phyloP scores from a whole-genome alignment of 2,797 vertebrate species.

The Mormyrops boulengeri region DNA sequence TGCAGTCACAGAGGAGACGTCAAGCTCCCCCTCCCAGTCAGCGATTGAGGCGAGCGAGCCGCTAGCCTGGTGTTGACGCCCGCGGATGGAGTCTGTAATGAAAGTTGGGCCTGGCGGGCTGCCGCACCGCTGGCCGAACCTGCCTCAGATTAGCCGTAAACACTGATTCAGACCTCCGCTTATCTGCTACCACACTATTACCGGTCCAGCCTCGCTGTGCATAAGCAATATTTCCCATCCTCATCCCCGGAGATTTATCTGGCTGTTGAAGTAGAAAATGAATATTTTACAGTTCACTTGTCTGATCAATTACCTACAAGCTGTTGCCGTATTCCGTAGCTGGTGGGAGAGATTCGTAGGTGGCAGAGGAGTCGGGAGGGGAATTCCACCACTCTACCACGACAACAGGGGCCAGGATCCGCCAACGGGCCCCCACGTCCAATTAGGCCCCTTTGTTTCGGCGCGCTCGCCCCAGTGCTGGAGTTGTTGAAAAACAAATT shows the following conservation, averaged over 20 bases:
- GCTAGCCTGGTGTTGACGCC: constrained; percentile 1
- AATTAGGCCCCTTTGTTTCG: constrained; percentile 47
- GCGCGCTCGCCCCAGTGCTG: constrained; percentile 50
- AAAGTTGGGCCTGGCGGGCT: constrained; percentile 61
- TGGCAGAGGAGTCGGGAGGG: constrained; percentile 73
- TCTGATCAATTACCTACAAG: constrained; percentile 99
- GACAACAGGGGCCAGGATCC: constrained; percentile 43
- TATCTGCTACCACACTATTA: constrained; percentile 74
- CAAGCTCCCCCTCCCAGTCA: background rate
- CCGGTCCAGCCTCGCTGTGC: constrained; percentile 77
- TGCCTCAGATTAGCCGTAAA: constrained; percentile 59
- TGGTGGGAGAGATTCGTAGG: constrained; percentile 76
- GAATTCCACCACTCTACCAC: constrained; percentile 65
- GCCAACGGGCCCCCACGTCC: constrained; percentile 61
- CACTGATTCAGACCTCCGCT: constrained; percentile 64
- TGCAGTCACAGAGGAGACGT: background rate
- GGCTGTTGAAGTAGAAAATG: constrained; percentile 99
- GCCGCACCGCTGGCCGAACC: constrained; percentile 37
- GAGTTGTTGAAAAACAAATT: constrained; percentile 77
- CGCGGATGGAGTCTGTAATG: constrained; percentile 47
- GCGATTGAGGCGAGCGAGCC: background rate
- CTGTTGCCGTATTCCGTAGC: constrained; percentile 94
- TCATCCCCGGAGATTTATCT: constrained; percentile 97
- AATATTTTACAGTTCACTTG: constrained; percentile 99
- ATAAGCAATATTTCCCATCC: constrained; percentile 94